Conservation (phyloP, 2,797 vertebrate species). For the Acanthis flammea region DNA sequence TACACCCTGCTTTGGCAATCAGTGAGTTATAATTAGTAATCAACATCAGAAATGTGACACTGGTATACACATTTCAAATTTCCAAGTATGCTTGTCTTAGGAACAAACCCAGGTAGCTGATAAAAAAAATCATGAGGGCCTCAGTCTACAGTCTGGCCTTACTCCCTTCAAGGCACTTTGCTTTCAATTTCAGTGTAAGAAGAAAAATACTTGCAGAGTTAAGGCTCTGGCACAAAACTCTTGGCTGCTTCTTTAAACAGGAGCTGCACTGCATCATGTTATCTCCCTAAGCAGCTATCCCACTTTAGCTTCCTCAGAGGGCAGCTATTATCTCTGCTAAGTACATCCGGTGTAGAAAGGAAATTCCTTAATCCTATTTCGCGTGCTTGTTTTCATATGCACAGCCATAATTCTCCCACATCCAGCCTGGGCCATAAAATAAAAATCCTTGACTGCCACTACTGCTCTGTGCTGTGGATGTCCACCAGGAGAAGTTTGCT, state of each 20-base stretch:
- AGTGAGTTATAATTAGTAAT: neutral
- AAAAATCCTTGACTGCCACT: neutral
- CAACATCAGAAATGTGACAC: neutral
- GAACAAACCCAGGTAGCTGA: neutral
- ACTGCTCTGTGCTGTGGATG: neutral
- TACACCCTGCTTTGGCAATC: neutral
- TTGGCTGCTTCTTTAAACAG: constrained; percentile 11
- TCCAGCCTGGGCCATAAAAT: neutral
- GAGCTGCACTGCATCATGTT: neutral
- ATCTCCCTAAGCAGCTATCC: constrained; percentile 30
- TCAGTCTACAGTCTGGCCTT: neutral
- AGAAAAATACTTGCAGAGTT: neutral
- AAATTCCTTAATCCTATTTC: constrained; percentile 55
- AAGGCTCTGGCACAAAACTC: neutral
- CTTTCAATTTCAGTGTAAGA: neutral
- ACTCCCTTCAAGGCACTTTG: neutral
- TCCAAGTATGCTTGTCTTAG: neutral
- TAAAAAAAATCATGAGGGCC: neutral
- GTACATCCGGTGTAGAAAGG: neutral
- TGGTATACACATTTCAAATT: neutral
- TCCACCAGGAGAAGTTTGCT: neutral
- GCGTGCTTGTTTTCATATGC: neutral
- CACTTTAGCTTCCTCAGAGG: constrained; percentile 47
- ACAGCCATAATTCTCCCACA: neutral
- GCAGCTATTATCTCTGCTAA: constrained; percentile 36